Evolutionary conservation across 37 sponge, comb jelly and placozoan species (phyloP), one percentile per base, ranked within the genome.

Genomic region (Spongia lamella): DNA sequence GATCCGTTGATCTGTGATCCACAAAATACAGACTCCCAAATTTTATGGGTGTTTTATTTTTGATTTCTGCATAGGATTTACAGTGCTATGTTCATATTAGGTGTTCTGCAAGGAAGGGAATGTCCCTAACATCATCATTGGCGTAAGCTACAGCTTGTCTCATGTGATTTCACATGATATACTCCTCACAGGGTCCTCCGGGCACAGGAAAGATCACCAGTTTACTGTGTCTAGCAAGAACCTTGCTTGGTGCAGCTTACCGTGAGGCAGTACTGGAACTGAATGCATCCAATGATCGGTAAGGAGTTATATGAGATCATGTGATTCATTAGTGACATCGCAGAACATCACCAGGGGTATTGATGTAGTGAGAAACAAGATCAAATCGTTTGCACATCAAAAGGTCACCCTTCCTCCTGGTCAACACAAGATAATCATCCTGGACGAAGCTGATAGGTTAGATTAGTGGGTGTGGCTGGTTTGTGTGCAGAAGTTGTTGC

Each of bases 391-490:
- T 79, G 96, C 99, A 22, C 94, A 98, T 54, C 93, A 95, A 84
- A 95, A 95, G 73, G 97, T 90, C 33, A 96, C 94, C 2, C 78
- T 93, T 16, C 97, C 97, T 0, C 38, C 49, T 36, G 99, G 99
- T 7, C 53, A 90, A 32, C 99, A 98, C 80, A 98, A 98, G 83
- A 95, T 98, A 7, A 79, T 98, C 30, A 94, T 98, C 25, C 87
- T 98, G n/a, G 99, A 98, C 71, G 99, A 98, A 57, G 99, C 99
- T n/a, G 99, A 98, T 60, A 93, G 94, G 94, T 93, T 37, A 53
- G 64, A 20, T 40, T 16, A 16, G 30, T 15, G 49, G 33, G 61
- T 62, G 57, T 55, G 40, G 32, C 34, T 73, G 57, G 30, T 31
- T 53, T n/a, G 25, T 54, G 78, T 35, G 39, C 11, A 36, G 50